phyloP scores from a whole-genome alignment of 2,113 vertebrate genomes.

The Oceanodroma tethys region DNA sequence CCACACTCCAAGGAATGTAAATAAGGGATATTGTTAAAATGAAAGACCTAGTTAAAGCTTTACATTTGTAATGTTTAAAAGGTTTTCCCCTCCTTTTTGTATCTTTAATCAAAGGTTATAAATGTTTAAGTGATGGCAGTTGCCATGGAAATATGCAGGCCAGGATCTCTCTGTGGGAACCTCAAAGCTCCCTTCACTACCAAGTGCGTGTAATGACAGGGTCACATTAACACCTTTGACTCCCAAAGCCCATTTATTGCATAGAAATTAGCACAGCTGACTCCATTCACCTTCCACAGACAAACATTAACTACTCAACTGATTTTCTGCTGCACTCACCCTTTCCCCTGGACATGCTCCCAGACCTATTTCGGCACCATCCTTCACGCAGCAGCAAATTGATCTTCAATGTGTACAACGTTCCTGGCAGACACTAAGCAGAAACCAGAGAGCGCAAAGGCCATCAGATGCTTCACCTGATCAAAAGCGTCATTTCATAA shows the following conservation, averaged over 20 bases:
- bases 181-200: constrained; percentile 3
- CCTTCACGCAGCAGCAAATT: background rate
- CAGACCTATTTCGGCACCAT: background rate
- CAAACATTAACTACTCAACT: background rate
- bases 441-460: background rate
- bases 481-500: background rate
- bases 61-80: background rate
- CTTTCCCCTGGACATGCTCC: background rate
- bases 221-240: constrained; percentile 26
- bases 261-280: background rate
- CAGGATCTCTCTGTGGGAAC: background rate
- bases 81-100: background rate
- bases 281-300: background rate
- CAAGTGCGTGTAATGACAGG: background rate
- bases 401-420: background rate
- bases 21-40: background rate
- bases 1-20: background rate
- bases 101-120: constrained; percentile 32
- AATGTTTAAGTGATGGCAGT: constrained; percentile 1
- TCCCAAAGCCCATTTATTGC: constrained; percentile 1
- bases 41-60: background rate
- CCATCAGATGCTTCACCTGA: background rate
- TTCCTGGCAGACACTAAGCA: background rate
- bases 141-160: constrained; percentile 33
- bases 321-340: background rate